Evolutionary conservation across 2,888 invertebrate genomes (phyloP), one percentile per base, ranked within the genome.

Genomic region (Spilarctia lutea): DNA sequence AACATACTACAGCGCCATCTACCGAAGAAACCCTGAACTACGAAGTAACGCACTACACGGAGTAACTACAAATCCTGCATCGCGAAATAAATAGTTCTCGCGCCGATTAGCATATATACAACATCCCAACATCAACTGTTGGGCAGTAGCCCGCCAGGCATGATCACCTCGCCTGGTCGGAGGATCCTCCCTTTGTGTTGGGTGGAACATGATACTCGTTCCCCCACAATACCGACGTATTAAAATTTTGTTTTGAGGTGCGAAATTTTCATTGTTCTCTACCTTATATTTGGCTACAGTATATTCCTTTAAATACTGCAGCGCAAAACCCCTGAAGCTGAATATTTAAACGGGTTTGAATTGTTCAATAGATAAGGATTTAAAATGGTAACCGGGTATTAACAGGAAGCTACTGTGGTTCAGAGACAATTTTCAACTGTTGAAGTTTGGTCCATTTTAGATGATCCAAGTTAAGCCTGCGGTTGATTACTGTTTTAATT

Each of bases 281-380:
- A 10, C n/a, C 4, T n/a, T 56, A 56, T n/a, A 56, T 56, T 56
- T n/a, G 13, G n/a, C 11, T 56, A 11, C 56, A 56, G 56, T n/a
- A 56, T n/a, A n/a, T 56, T 6, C 48, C 2, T 52, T 65, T 66
- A 65, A 72, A 65, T 48, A 67, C 56, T 13, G 20, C 33, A 39
- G 11, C 39, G 20, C 52, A 39, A 70, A 70, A 70, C 39, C 70
- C 13, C 27, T 20, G 65, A 16, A 65, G 30, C 56, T 56, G 65
- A 74, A 71, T 60, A 56, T 65, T 71, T 66, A 66, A 65, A 66
- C n/a, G 56, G 60, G 11, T 63, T 60, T 33, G 42, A 70, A 70
- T 70, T 20, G 56, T 70, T 60, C 70, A 30, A 70, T 70, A 60
- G 70, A 68, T 68, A 68, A 68, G 60, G 42, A 42, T 42, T 63